Evolutionary conservation across 1,140 invertebrate species (phyloP), one percentile per base, ranked within the genome.

Genomic region (Bactericera cockerelli): DNA sequence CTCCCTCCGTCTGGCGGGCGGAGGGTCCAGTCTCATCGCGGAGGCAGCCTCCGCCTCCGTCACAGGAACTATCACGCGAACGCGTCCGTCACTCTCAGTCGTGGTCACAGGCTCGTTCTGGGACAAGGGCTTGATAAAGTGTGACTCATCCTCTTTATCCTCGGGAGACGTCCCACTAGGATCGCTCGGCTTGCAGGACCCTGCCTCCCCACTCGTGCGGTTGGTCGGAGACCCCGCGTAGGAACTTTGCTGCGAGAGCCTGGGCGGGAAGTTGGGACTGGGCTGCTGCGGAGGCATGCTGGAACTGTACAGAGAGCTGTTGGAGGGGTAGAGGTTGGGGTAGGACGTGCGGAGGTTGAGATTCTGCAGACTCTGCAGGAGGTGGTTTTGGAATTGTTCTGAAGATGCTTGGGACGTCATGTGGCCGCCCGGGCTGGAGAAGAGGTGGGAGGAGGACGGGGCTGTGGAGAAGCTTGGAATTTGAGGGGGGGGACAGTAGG

Each of bases 361-460:
- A 14, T 74, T 73, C 65, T 79, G 76, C 31, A 80, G 66, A 33
- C 76, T 73, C 61, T 80, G 78, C 16, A 80, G 62, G n/a, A 80
- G 67, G 60, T 80, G 79, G 16, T 71, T 65, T 57, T 76, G 74
- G 61, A 74, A 75, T 57, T 74, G 72, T 62, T 76, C 55, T 58
- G 57, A 1, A 64, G 63, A 22, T 82, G 77, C 69, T 94, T 90
- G 57, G 89, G 78, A 38, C 87, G 84, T 65, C 93, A 76, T 65
- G 90, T 85, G 4, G 80, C 74, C 0, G 96, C 90, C 60, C 97
- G 75, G 1, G 84, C 83, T 58, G 87, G 83, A 65, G 94, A 88
- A 70, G 96, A 93, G 66, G 97, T 92, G 39, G 98, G 73, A 6
- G 98, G 74, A 69, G 98, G 93, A 61, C 89, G 84, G 73, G 97